Evolutionary conservation across 1,140 invertebrate species (phyloP), one percentile per base, ranked within the genome.

Genomic region (Drosophila nikananu): DNA sequence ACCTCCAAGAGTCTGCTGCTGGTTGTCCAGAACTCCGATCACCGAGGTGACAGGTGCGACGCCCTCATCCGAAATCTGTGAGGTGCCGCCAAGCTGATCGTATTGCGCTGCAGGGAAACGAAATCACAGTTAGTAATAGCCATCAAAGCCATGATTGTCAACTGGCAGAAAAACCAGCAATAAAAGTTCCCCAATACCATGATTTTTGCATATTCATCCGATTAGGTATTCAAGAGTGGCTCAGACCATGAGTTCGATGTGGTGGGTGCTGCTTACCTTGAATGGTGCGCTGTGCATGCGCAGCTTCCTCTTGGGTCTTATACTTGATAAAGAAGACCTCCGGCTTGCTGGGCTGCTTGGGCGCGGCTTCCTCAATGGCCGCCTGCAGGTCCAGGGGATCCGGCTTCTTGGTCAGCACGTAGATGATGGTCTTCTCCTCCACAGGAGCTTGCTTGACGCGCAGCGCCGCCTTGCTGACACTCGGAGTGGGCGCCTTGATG

Each of bases 371-470:
- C 96, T 96, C 97, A 96, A 92, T 66, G 48, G 86, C 89, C 1
- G 92, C 51, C 52, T 93, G 80, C 46, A 92, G 77, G 35, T 96
- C 96, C 7, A 92, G 48, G 79, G 97, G 95, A 72, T 93, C 92
- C 73, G 96, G 96, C 93, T 96, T 97, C 94, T 97, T 97, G 23
- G 97, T 96, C 64, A 97, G 94, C 25, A 97, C 97, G 93, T 97
- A 97, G 73, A 97, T 97, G 58, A 97, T 95, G 37, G 97, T 97
- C 93, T 97, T 97, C 89, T 97, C 96, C 93, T 97, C 97, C 63
- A 96, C 96, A 15, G 95, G 78, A 32, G 95, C 95, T 71, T 96
- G 94, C 61, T 94, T 93, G 8, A 93, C 63, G 48, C 82, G 96
- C 95, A 96, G 86, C 1, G 94, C 94, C 0, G 21, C 95, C 95